phyloP scores from a whole-genome alignment of 1,140 invertebrate genomes.

The Sycophila sp. region DNA sequence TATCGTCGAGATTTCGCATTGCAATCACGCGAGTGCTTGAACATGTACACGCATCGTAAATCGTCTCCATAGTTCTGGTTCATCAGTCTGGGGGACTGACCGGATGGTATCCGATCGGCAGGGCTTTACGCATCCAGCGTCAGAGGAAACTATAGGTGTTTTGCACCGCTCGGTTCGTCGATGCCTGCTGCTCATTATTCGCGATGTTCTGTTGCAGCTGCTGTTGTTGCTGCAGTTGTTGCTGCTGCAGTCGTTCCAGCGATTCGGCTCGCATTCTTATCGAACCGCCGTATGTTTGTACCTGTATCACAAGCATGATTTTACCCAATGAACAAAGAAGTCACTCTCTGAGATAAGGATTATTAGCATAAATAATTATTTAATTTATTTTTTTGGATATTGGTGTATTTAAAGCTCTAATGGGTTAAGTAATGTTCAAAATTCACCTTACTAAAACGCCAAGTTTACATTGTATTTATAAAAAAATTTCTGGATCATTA shows the following conservation, averaged over 20 bases:
- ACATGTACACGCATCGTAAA: not conserved
- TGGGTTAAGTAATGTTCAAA: not conserved
- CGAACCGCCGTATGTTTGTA: constrained; percentile 73
- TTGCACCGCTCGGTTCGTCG: constrained; percentile 73
- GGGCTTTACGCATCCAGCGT: constrained; percentile 61
- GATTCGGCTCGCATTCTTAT: constrained; percentile 75
- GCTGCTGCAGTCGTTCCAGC: constrained; percentile 73
- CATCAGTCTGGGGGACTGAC: constrained; percentile 54
- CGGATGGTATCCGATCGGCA: constrained; percentile 52
- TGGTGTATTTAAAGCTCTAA: not conserved
- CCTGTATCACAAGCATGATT: constrained; percentile 48
- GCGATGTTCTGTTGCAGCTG: constrained; percentile 30
- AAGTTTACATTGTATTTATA: not conserved
- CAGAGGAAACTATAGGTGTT: constrained; percentile 81
- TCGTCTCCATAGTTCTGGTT: not conserved
- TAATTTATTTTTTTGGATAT: constrained; percentile 1
- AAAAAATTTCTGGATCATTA: not conserved
- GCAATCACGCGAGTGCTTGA: not conserved
- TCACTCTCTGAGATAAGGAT: not conserved
- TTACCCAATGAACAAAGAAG: not conserved
- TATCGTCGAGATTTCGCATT: not conserved
- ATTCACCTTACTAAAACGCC: not conserved
- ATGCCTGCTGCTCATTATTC: constrained; percentile 44
- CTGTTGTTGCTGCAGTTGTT: constrained; percentile 56
- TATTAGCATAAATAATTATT: constrained; percentile 1